Conservation (phyloP, 2,888 invertebrate genomes). For the Gastrophysa polygoni region DNA sequence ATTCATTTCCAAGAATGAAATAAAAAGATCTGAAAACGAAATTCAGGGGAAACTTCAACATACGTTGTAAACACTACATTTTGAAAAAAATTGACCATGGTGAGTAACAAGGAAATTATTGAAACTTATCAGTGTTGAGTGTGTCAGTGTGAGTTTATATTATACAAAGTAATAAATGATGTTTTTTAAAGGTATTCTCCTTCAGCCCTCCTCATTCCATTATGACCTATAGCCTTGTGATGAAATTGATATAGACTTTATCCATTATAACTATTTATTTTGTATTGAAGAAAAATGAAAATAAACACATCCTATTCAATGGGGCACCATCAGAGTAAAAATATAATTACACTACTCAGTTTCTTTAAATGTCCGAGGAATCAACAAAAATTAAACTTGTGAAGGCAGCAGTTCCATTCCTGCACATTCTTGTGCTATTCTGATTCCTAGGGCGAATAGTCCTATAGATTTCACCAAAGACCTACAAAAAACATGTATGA, state of each 20-base stretch:
- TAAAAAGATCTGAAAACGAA: too few species aligned
- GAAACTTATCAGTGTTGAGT: constrained; percentile 35
- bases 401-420: constrained; percentile 77
- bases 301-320: too few species aligned
- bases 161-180: constrained; percentile 28
- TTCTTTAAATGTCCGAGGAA: too few species aligned
- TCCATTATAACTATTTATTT: neutral
- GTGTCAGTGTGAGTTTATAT: constrained; percentile 44
- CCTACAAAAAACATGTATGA: constrained; percentile 63
- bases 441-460: constrained; percentile 78
- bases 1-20: too few species aligned
- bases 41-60: too few species aligned
- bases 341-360: constrained; percentile 15
- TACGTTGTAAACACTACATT: too few species aligned
- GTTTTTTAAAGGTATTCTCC: constrained; percentile 7
- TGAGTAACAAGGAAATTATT: too few species aligned
- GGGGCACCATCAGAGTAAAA: too few species aligned
- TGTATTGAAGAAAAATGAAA: too few species aligned
- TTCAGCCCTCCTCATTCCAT: too few species aligned
- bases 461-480: constrained; percentile 79
- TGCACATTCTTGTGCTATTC: constrained; percentile 77
- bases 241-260: neutral
- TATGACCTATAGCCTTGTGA: too few species aligned
- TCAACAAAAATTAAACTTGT: constrained; percentile 39
- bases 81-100: too few species aligned